Base-by-base conservation (phyloP, 2,797 vertebrate species). In the Sphaeramia orbicularis region DNA sequence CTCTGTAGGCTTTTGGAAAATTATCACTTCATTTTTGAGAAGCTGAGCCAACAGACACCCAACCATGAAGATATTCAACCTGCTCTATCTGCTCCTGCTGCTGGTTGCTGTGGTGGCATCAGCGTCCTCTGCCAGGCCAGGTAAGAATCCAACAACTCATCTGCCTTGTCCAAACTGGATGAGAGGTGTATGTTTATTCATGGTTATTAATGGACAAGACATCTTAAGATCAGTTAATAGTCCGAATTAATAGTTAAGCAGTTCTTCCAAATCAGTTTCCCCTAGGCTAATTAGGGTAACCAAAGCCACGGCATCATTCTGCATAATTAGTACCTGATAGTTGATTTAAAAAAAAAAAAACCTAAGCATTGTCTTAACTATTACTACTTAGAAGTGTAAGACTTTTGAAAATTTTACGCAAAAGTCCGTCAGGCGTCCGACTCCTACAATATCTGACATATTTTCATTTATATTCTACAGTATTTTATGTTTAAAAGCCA, bases 21-120 rank as follows among this genome's bases (percentile, higher is more conserved):
- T 1, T 19, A 21, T 18, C 30, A 38, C 19, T 7, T 16, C 27
- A 15, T 13, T 43, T 16, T 7, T 4, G 1, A 32, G 66, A 62
- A 45, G 55, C 27, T 7, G 65, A 45, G 53, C 27, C 4, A 38
- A 30, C 49, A 15, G 56, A 48, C 18, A 19, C 16, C 0, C 41
- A 78, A 59, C 76, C 75, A 94, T 94, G 94, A 93, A 73, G 81
- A 67, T 92, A 81, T 91, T 94, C 78, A 92, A 84, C 74, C 79
- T 93, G 66, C 27, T 94, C 15, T 91, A 89, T 80, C 69, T 93
- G 59, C 71, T 94, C 8, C 62, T 93, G 71, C 81, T 94, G 71
- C 78, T 94, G 0, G 53, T 70, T 1, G 81, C 85, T 10, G 49
- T 61, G 1, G 54, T 85, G n/a, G 70, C 81, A 3, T 24, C 91